Evolutionary conservation across 2,888 invertebrate species (phyloP).

Genomic region (Liodrosophila aerea): DNA sequence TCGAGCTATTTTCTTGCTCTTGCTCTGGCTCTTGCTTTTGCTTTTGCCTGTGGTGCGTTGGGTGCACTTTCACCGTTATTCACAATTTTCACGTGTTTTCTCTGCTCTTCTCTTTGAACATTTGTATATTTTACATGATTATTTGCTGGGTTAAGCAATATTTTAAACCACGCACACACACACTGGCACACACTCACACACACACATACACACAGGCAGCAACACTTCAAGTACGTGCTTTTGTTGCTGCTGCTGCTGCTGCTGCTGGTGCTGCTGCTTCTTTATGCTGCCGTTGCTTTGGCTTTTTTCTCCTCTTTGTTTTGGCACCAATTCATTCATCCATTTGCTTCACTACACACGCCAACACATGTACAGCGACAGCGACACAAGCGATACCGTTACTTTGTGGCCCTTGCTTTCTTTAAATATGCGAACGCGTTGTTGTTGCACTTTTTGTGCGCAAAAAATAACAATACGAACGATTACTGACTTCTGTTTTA

Average conservation of each 20-base stretch:
- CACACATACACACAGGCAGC: constrained; percentile 30
- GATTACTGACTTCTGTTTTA: constrained; percentile 39
- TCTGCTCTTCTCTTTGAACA: constrained; percentile 31
- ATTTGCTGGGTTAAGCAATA: constrained; percentile 64
- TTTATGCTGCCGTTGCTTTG: constrained; percentile 30
- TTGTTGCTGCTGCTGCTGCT: constrained; percentile 43
- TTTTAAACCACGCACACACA: constrained; percentile 36
- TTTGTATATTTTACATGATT: constrained; percentile 41
- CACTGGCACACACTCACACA: constrained; percentile 14
- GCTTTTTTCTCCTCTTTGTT: constrained; percentile 28
- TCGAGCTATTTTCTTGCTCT: constrained; percentile 46
- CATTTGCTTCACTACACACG: constrained; percentile 31
- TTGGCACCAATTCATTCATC: constrained; percentile 47
- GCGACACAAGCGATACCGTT: constrained; percentile 29
- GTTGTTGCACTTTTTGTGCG: constrained; percentile 32
- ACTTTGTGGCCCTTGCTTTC: constrained; percentile 36
- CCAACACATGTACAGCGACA: no score
- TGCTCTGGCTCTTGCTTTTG: constrained; percentile 21
- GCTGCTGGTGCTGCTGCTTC: constrained; percentile 21
- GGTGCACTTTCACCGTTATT: constrained; percentile 64
- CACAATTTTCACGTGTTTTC: constrained; percentile 66
- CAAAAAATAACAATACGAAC: constrained; percentile 45
- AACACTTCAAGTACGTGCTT: constrained; percentile 56
- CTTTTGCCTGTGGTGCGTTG: constrained; percentile 1
- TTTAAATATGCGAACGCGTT: constrained; percentile 35